phyloP scores from a whole-genome alignment of 1,140 invertebrate genomes.

The Leptoteleia sp. region DNA sequence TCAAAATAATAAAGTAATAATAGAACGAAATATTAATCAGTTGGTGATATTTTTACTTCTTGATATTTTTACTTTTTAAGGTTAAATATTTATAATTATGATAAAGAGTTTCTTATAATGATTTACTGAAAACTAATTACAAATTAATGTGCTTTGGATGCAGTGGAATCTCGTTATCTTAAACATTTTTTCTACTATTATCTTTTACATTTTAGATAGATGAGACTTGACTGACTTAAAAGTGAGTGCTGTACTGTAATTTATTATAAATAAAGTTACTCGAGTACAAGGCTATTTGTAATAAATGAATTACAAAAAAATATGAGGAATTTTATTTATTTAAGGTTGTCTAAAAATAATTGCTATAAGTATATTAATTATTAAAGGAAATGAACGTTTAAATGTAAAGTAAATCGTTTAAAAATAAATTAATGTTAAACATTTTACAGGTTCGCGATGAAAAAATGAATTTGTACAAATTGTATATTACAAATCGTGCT shows the following conservation, averaged over 20 bases:
- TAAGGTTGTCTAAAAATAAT: too few species aligned
- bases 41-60: too few species aligned
- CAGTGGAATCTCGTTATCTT: not conserved
- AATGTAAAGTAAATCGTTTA: not conserved
- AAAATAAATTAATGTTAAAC: too few species aligned
- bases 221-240: not conserved
- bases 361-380: too few species aligned
- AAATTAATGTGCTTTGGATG: not conserved
- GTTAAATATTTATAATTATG: too few species aligned
- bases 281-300: too few species aligned
- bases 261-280: not conserved
- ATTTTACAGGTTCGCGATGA: not conserved
- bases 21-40: too few species aligned
- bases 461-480: conserved; percentile 27
- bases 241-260: not conserved
- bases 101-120: not conserved
- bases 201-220: not conserved
- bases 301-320: too few species aligned
- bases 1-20: too few species aligned
- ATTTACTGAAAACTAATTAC: not conserved
- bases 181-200: not conserved
- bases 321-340: conserved; percentile 4
- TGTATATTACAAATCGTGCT: conserved; percentile 11
- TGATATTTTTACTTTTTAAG: too few species aligned
- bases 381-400: not conserved